Conservation (phyloP, 2,797 vertebrate species). For the Hoplostethus atlanticus region DNA sequence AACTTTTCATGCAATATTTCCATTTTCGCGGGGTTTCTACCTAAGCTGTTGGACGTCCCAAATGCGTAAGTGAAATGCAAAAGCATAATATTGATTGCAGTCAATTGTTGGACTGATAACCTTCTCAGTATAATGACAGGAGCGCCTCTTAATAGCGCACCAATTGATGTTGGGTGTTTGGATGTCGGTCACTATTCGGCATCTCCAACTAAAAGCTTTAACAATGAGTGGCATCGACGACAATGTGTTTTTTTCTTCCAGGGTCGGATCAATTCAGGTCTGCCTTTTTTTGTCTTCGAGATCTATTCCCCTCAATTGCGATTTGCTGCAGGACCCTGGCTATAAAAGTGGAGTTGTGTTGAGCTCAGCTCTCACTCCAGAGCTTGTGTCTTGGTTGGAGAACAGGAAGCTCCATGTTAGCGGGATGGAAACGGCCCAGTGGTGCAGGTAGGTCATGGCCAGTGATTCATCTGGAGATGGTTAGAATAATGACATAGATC, state of each 20-base stretch:
- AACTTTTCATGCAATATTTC: slow-evolving; percentile 35
- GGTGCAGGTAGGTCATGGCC: slow-evolving; percentile 42
- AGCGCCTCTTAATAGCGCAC: slow-evolving; percentile 46
- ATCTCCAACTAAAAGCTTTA: slow-evolving; percentile 55
- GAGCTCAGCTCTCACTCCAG: slow-evolving; percentile 27
- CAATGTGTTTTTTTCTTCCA: slow-evolving; percentile 67
- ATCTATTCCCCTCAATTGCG: slow-evolving; percentile 56
- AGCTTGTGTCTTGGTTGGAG: slow-evolving; percentile 12
- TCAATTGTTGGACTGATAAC: slow-evolving; percentile 48
- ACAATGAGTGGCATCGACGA: slow-evolving; percentile 62
- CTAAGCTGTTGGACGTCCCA: slow-evolving; percentile 22
- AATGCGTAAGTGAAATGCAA: slow-evolving; percentile 12
- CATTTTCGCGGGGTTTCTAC: no score
- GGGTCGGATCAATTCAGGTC: slow-evolving; percentile 65
- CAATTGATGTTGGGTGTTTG: slow-evolving; percentile 55
- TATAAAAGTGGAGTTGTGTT: slow-evolving; percentile 57
- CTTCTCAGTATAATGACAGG: slow-evolving; percentile 49
- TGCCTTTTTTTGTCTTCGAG: slow-evolving; percentile 64
- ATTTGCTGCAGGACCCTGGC: slow-evolving; percentile 47
- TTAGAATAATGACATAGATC: neutral
- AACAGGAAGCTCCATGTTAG: neutral
- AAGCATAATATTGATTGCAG: slow-evolving; percentile 46
- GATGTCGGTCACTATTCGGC: slow-evolving; percentile 51
- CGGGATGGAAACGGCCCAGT: neutral
- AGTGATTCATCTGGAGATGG: neutral